A percentile compares a stretch with the other conserved stretches of the same genome.
Conservation (phyloP, 1,140 invertebrate genomes). For the Phortica variegata region DNA sequence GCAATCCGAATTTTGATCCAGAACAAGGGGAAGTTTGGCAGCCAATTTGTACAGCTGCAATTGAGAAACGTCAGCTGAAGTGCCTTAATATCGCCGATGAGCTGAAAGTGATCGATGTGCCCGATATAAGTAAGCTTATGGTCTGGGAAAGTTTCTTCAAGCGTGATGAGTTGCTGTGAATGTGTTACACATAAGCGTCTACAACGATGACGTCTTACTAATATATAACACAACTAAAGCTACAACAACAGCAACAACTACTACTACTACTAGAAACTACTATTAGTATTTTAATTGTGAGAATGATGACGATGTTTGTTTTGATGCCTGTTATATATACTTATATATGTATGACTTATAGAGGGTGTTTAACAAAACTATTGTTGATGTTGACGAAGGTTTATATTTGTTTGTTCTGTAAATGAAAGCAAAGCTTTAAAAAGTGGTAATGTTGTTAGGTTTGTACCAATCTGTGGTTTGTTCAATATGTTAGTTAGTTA, state of each 20-base stretch:
- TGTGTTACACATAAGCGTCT: too few relatives aligned
- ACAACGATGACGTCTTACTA: neutral
- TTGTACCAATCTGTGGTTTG: conserved; percentile 13
- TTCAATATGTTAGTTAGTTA: neutral
- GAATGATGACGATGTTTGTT: neutral
- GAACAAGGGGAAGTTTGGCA: conserved; percentile 43
- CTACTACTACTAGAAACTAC: neutral
- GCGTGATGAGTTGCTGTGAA: conserved; percentile 42
- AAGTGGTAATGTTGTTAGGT: conserved; percentile 33
- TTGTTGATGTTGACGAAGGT: conserved; percentile 29
- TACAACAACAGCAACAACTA: neutral
- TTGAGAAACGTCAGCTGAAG: conserved; percentile 50
- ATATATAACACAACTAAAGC: neutral
- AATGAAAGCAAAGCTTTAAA: conserved; percentile 41
- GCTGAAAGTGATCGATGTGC: conserved; percentile 55
- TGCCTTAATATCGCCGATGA: conserved; percentile 59
- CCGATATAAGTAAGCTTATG: conserved; percentile 55
- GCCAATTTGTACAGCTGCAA: conserved; percentile 24
- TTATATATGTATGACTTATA: conserved; percentile 1
- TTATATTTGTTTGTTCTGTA: conserved; percentile 31
- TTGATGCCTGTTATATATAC: neutral
- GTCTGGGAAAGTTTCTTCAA: conserved; percentile 58
- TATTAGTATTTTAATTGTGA: conserved; percentile 12
- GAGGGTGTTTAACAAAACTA: too few relatives aligned
- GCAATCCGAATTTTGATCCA: conserved; percentile 54